Base-by-base conservation (phyloP, 2,797 vertebrate genomes). In the Bradypodion ventrale region DNA sequence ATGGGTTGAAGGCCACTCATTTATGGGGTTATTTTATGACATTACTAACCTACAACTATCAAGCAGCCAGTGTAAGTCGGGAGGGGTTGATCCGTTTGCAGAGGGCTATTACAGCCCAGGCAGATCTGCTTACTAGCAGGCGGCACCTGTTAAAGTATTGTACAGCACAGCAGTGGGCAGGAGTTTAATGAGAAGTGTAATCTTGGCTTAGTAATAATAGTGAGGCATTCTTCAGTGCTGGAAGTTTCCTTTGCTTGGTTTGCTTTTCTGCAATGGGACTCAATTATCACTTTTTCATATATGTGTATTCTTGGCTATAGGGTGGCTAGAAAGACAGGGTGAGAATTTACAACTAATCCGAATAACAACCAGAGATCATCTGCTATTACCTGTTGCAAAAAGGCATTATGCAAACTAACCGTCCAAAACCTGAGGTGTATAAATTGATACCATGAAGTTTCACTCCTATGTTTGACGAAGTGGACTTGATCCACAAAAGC, bases 241-340 rank as follows among this genome's bases (percentile, higher is more conserved):
- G 77, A 83, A 80, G 56, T 56, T 56, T 56, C 52, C 52, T 19
- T 46, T 80, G 1, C 63, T 77, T 73, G 40, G 72, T 46, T 68
- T 72, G 1, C 80, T 35, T 21, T 52, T 74, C 44, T 63, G 66
- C 46, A 72, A 60, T n/a, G 80, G 80, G 40, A 42, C 70, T 82
- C 52, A 56, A 56, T 56, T 56, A 56, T 56, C 52, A 56, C 52
- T 56, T 56, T 56, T 56, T 56, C 52, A 56, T 56, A 56, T 56
- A 63, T 85, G 73, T 63, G 16, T 70, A 2, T 62, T 75, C 73
- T 82, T 70, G 49, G 42, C 84, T 70, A 40, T 74, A 72, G 52
- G 40, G 65, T 37, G 65, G 84, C 59, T 37, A 49, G n/a, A 37
- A 82, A n/a, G n/a, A n/a, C n/a, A n/a, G n/a, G n/a, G n/a, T n/a